A percentile compares a stretch with the other conserved stretches of the same genome.
Evolutionary conservation across 2,113 vertebrate genomes (phyloP).

Genomic region (Recurvirostra avosetta): DNA sequence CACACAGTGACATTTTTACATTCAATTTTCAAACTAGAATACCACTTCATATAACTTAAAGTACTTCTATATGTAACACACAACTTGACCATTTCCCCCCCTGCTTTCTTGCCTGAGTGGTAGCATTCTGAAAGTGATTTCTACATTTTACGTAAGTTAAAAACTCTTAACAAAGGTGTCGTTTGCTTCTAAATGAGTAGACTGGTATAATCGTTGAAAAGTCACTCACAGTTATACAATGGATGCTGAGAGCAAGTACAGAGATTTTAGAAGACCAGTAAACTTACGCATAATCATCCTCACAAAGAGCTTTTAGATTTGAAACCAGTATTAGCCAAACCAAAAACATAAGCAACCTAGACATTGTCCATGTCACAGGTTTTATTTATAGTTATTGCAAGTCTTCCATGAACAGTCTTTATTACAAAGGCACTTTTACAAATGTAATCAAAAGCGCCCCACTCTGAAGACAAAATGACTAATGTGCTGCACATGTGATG

Average conservation of each 20-base stretch:
- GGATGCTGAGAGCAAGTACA: not conserved
- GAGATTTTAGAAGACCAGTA: not conserved
- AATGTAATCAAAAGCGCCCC: not conserved
- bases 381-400: not conserved
- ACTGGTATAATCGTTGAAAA: not conserved
- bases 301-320: not conserved
- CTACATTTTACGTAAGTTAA: not conserved
- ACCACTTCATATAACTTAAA: not conserved
- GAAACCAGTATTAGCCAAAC: not conserved
- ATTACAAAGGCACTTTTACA: not conserved
- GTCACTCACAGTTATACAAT: not conserved
- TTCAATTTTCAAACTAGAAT: not conserved
- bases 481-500: not conserved
- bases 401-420: not conserved
- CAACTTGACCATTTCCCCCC: not conserved
- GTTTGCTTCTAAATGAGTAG: not conserved
- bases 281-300: not conserved
- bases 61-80: not conserved
- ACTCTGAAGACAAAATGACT: not conserved
- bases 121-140: not conserved
- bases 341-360: not conserved
- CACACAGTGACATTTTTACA: not conserved
- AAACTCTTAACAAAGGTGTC: not conserved
- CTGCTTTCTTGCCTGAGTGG: not conserved
- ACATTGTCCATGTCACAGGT: not conserved